Base-by-base conservation (phyloP, 2,797 vertebrate species). In the Sebastiscus albofasciatus region DNA sequence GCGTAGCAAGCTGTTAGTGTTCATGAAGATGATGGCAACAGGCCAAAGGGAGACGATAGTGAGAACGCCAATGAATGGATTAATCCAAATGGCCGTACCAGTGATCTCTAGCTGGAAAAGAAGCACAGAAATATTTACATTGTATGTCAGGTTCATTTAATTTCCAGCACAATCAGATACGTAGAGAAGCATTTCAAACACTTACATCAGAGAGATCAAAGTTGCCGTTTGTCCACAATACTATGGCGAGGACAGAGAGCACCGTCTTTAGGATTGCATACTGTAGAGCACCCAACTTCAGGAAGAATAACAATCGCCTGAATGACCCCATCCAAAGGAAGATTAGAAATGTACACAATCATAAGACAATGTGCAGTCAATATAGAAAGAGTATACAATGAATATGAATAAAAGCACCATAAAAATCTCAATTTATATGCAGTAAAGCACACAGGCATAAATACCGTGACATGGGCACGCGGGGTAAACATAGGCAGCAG, bases 31-130 rank as follows among this genome's bases (percentile, higher is more conserved):
- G 76, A 98, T 97, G 90, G 75, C 96, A 54, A 97, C 95, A 27
- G 97, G 96, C 97, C 97, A 98, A n/a, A 98, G 95, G 68, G 97
- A 96, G 79, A 62, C 80, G 67, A 97, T 93, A 13, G 96, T 97
- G 75, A 97, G 94, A 77, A 97, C 81, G 6, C 95, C 97, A 29
- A 97, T 31, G 2, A 96, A 92, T 3, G 94, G 92, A 82, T 88
- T 97, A 56, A 98, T 96, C 96, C 97, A 98, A 36, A 97, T 94
- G 2, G 94, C 92, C 61, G 96, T 89, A 68, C 95, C 91, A 52
- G 93, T 95, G 79, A 95, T 93, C 54, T 90, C 90, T 5, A 96
- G 64, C 97, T 98, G 87, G 54, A 94, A 91, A 76, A 68, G 12
- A 75, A 55, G 20, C 20, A 55, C 14, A 69, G 18, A 54, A 5